These are phyloP conservation scores for Gobiocypris rarus DNA, from an alignment of 2,113 vertebrate genomes.

Conservation along the genomic window DNA sequence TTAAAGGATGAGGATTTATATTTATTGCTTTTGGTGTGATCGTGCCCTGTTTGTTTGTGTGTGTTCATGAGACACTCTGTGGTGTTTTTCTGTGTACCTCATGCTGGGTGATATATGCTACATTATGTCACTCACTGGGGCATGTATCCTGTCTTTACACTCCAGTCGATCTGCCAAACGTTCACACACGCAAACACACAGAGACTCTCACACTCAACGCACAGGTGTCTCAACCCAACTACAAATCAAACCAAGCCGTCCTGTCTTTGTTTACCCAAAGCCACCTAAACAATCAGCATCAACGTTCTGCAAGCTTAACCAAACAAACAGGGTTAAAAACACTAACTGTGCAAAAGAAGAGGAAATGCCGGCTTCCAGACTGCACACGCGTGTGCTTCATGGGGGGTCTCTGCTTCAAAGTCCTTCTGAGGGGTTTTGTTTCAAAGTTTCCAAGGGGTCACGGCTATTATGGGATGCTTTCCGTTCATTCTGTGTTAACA, in stretches of 20 bases:
- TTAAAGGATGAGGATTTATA: neutral
- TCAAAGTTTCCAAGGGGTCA: slow-evolving; percentile 78
- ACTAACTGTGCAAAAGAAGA: slow-evolving; percentile 76
- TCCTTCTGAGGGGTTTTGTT: slow-evolving; percentile 82
- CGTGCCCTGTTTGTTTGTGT: neutral
- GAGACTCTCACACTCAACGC: neutral
- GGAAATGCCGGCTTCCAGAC: slow-evolving; percentile 18
- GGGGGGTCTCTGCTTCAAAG: slow-evolving; percentile 43
- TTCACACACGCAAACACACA: slow-evolving; percentile 9
- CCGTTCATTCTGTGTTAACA: slow-evolving; percentile 80
- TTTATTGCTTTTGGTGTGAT: neutral
- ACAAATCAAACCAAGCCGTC: slow-evolving; percentile 38
- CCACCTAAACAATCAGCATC: slow-evolving; percentile 32
- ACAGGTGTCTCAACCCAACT: slow-evolving; percentile 28
- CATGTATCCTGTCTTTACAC: slow-evolving; percentile 37
- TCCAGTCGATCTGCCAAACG: neutral
- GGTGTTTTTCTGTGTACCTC: neutral
- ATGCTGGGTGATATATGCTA: slow-evolving; percentile 9
- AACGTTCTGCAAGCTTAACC: slow-evolving; percentile 70
- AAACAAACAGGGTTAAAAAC: slow-evolving; percentile 73
- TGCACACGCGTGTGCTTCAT: slow-evolving; percentile 71
- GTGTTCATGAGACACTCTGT: neutral
- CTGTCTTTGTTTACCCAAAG: slow-evolving; percentile 34
- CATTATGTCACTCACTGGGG: slow-evolving; percentile 31
- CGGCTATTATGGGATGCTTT: slow-evolving; percentile 77